Conservation (phyloP, 2,113 vertebrate species). For the Dasyornis broadbenti region DNA sequence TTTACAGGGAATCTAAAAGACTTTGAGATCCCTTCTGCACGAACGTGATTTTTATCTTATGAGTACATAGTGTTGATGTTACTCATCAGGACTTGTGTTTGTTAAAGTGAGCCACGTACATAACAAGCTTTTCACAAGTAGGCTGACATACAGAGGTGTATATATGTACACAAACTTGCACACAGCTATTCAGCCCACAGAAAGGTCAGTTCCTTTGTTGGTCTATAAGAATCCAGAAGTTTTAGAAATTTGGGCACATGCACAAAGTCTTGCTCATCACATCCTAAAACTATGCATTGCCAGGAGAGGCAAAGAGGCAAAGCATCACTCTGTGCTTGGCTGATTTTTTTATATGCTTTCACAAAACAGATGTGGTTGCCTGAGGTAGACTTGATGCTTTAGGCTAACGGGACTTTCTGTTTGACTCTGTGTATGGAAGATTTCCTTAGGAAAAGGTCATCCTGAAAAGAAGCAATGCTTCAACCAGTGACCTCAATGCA, state of each 20-base stretch:
- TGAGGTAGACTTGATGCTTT: background rate
- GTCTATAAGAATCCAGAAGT: background rate
- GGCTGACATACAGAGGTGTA: background rate
- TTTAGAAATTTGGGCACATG: background rate
- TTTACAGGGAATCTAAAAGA: background rate
- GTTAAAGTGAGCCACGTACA: fast-evolving
- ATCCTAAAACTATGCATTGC: background rate
- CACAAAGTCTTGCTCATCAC: background rate
- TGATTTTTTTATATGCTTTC: background rate
- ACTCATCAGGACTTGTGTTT: background rate
- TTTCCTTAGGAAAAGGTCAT: background rate
- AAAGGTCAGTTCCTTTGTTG: background rate
- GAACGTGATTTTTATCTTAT: background rate
- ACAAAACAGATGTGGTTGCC: background rate
- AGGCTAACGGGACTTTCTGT: background rate
- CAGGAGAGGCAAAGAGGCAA: background rate
- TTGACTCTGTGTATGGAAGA: background rate
- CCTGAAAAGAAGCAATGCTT: background rate
- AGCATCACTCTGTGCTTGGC: background rate
- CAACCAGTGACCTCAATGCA: background rate
- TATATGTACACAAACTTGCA: background rate
- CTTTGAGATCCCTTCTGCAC: fast-evolving
- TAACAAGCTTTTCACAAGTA: fast-evolving
- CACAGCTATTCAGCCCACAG: fast-evolving
- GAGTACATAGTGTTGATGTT: fast-evolving